These are phyloP conservation scores for Meteorus sp. DNA, from an alignment of 1,140 invertebrate species.

Conservation along the genomic window DNA sequence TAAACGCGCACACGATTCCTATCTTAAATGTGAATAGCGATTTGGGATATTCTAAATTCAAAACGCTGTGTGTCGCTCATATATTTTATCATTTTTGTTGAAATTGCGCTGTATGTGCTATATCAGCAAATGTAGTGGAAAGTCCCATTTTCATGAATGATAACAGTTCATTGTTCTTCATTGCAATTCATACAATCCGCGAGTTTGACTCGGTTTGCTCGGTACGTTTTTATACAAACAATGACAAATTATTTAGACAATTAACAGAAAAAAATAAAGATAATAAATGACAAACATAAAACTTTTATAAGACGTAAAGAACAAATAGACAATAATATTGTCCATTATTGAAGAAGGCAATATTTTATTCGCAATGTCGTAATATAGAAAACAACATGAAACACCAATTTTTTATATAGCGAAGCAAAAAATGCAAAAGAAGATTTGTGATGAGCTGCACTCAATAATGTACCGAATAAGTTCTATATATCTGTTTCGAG, in stretches of 20 bases:
- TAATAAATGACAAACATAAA: not conserved
- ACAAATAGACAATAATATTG: conserved; percentile 3
- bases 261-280: not conserved
- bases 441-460: too few species aligned
- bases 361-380: not conserved
- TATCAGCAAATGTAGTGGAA: too few species aligned
- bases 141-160: too few species aligned
- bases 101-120: too few species aligned
- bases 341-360: not conserved
- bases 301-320: not conserved
- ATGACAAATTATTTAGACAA: not conserved
- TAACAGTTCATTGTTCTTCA: too few species aligned
- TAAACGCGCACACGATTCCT: not conserved
- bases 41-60: not conserved
- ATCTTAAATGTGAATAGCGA: not conserved
- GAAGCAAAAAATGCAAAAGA: too few species aligned
- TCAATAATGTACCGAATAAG: too few species aligned
- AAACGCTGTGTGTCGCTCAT: not conserved
- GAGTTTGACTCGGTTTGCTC: not conserved
- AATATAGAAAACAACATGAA: not conserved
- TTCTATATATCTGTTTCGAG: too few species aligned
- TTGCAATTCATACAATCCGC: too few species aligned
- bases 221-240: not conserved
- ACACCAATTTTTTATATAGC: too few species aligned
- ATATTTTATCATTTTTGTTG: not conserved